phyloP scores from a whole-genome alignment of 2,113 vertebrate species.

The Pterocles burchelli region DNA sequence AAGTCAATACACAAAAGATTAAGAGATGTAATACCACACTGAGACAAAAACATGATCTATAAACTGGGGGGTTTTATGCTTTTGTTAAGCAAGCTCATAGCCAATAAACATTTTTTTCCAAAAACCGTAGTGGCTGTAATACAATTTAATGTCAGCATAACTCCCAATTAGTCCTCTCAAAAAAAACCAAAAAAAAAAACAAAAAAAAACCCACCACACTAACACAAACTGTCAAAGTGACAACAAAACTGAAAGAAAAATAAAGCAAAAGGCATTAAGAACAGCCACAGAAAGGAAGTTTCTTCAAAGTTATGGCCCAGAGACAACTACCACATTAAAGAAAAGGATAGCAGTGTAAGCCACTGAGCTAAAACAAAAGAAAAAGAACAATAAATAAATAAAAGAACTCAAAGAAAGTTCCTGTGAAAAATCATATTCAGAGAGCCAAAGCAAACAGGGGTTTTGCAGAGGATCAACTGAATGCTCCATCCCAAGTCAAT shows the following conservation, averaged over 20 bases:
- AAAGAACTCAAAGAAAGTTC: not conserved
- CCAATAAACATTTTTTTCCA: not conserved
- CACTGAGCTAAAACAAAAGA: not conserved
- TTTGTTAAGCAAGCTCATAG: not conserved
- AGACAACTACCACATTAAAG: not conserved
- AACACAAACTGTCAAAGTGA: not conserved
- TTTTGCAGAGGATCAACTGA: not conserved
- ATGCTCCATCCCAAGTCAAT: not conserved
- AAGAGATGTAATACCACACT: not conserved
- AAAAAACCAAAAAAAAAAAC: not conserved
- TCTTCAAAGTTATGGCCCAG: not conserved
- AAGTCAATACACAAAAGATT: not conserved
- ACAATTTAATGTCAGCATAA: not conserved
- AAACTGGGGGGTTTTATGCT: not conserved
- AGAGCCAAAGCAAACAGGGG: not conserved
- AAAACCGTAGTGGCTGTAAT: not conserved
- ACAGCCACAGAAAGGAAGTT: not conserved
- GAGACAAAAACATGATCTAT: not conserved
- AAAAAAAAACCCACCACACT: not conserved
- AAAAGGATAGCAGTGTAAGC: not conserved
- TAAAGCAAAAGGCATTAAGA: not conserved
- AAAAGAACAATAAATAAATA: not conserved
- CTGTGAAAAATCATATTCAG: not conserved
- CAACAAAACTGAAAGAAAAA: not conserved
- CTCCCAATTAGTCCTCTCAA: not conserved